Evolutionary conservation across 2,113 vertebrate species (phyloP).

Genomic region (Thymallus thymallus): DNA sequence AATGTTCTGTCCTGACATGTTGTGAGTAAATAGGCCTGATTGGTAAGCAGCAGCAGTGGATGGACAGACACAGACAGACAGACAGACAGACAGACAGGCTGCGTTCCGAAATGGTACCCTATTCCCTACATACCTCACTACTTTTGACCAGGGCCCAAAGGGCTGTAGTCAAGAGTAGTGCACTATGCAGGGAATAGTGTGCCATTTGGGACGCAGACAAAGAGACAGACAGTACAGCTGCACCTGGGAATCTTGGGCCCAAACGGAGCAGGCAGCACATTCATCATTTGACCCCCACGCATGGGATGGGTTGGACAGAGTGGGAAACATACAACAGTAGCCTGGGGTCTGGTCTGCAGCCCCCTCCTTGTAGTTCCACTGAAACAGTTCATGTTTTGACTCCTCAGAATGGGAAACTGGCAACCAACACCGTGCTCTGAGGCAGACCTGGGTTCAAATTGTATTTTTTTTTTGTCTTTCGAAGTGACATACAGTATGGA

Average conservation of each 20-base stretch:
- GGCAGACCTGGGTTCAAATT: no score
- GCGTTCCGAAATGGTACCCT: not conserved
- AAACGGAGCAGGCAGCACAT: slow-evolving; percentile 45
- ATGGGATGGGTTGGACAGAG: slow-evolving; percentile 22
- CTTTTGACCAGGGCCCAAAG: slow-evolving; percentile 11
- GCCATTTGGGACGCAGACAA: not conserved
- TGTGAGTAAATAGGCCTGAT: slow-evolving; percentile 77
- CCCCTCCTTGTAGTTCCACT: no score
- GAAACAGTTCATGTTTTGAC: no score
- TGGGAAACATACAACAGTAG: slow-evolving; percentile 41
- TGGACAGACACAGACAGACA: not conserved
- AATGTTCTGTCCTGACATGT: slow-evolving; percentile 71
- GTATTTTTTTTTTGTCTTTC: no score
- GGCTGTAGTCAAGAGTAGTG: not conserved
- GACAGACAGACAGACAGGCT: not conserved
- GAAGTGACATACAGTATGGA: no score
- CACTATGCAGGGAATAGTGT: not conserved
- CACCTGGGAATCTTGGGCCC: slow-evolving; percentile 74
- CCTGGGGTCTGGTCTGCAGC: not conserved
- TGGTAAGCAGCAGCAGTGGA: slow-evolving; percentile 64
- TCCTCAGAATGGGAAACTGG: no score
- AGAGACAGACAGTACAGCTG: slow-evolving; percentile 52
- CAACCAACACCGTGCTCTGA: no score
- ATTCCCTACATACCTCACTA: no score
- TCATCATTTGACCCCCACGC: slow-evolving; percentile 50